Evolutionary conservation across 2,888 invertebrate species (phyloP), one percentile per base, ranked within the genome.

Genomic region (Plutella xylostella): DNA sequence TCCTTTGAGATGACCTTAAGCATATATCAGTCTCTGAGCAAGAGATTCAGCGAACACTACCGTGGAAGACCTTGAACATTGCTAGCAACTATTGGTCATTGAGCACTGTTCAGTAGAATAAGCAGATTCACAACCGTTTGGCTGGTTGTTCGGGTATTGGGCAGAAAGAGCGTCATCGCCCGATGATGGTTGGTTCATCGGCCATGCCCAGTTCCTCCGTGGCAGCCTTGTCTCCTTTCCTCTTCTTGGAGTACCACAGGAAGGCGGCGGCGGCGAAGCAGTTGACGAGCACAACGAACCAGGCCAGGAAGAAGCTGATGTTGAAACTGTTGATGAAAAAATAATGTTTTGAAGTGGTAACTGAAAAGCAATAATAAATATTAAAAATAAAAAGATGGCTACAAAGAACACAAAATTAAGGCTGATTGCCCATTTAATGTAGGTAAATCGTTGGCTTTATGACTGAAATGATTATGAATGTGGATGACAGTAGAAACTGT

Each of bases 161-260:
- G 22, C 17, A 9, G 17, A 9, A 15, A 9, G 2, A 15, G 55
- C 68, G 82, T 85, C 84, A 88, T 87, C 88, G 87, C 57, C 88
- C 88, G 51, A 94, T 91, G 61, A 92, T 92, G 34, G 92, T 91
- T 0, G 93, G 92, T 60, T 94, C 94, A 58, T 95, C 94, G 4
- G 92, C 93, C 89, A 92, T 90, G 1, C 91, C 93, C 33, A 92
- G 82, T 62, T 93, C 92, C 52, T 92, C 92, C n/a, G 88, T 90
- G 4, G 91, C 91, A 1, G 93, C 93, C 59, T 92, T 91, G 54
- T 90, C 89, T 1, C 93, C 91, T 84, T 95, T 95, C 70, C 92
- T 89, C 68, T 95, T 95, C 47, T 91, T 88, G 0, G 94, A 94
- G 65, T 90, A 92, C 74, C 92, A 85, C 55, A 94, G 87, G 68